Evolutionary conservation across 1,140 invertebrate genomes (phyloP).

Genomic region (Acromyrmex echinatior): DNA sequence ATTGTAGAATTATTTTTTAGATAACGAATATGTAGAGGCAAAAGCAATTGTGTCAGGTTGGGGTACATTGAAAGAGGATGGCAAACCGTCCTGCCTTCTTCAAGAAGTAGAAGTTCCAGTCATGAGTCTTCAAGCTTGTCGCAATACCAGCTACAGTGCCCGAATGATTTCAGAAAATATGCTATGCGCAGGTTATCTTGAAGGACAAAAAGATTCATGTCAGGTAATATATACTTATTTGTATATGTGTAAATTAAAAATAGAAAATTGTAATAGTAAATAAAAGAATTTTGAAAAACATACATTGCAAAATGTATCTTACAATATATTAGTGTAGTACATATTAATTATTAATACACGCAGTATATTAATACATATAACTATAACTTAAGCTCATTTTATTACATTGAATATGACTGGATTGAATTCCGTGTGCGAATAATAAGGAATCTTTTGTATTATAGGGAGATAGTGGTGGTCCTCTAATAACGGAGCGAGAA

Average conservation of each 20-base stretch:
- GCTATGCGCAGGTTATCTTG: conserved; percentile 94
- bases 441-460: conserved; percentile 63
- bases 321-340: neutral
- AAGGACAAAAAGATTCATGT: conserved; percentile 94
- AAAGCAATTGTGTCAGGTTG: conserved; percentile 93
- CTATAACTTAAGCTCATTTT: neutral
- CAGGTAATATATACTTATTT: conserved; percentile 88
- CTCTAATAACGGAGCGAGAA: conserved; percentile 90
- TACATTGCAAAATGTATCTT: neutral
- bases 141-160: conserved; percentile 92
- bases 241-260: neutral
- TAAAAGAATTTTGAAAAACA: neutral
- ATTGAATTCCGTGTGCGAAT: neutral
- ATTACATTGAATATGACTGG: neutral
- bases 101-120: conserved; percentile 95
- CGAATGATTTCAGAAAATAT: conserved; percentile 95
- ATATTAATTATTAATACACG: neutral
- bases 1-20: conserved; percentile 83
- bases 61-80: conserved; percentile 94
- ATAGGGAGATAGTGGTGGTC: conserved; percentile 97
- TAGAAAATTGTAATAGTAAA: neutral
- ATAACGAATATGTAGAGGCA: conserved; percentile 89
- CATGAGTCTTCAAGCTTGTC: conserved; percentile 92
- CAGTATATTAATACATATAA: too few relatives aligned
- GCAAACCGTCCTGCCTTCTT: conserved; percentile 92